phyloP scores from a whole-genome alignment of 2,113 vertebrate species.

The Phocoena sinus region DNA sequence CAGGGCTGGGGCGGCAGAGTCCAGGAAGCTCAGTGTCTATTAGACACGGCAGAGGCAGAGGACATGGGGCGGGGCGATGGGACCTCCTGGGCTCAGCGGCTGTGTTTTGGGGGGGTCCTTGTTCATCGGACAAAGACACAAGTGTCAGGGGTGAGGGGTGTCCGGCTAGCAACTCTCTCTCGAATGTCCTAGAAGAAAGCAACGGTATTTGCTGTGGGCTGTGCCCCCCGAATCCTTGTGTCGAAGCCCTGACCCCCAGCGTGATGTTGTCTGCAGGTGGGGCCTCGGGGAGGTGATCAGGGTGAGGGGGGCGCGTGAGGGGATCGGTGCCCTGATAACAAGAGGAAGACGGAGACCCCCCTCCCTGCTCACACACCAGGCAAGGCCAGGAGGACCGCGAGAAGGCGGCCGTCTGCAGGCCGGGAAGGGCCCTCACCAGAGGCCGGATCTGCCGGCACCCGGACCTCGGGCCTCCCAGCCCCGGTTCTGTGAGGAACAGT shows the following conservation, averaged over 20 bases:
- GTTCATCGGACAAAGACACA: not conserved
- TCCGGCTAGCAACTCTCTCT: not conserved
- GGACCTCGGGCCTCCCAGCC: not conserved
- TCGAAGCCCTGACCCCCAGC: too few relatives aligned
- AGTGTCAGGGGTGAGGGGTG: not conserved
- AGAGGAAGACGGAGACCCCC: not conserved
- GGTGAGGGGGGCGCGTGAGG: not conserved
- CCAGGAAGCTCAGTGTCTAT: too few relatives aligned
- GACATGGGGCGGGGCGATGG: accelerated
- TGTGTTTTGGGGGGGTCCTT: too few relatives aligned
- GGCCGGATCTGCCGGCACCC: not conserved
- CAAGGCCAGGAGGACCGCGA: not conserved
- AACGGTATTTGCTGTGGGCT: not conserved
- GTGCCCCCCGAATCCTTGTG: not conserved
- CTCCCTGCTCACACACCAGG: too few relatives aligned
- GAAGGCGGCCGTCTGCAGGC: too few relatives aligned
- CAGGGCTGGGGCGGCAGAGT: not conserved
- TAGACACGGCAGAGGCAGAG: not conserved
- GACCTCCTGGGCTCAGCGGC: not conserved
- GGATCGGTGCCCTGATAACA: not conserved
- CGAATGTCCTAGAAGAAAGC: not conserved
- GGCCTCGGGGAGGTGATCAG: not conserved
- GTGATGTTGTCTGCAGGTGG: not conserved
- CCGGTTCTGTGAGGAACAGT: not conserved
- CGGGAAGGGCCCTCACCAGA: not conserved